phyloP scores from a whole-genome alignment of 92 coral and sea anemone genomes.

The Plumapathes pennacea region DNA sequence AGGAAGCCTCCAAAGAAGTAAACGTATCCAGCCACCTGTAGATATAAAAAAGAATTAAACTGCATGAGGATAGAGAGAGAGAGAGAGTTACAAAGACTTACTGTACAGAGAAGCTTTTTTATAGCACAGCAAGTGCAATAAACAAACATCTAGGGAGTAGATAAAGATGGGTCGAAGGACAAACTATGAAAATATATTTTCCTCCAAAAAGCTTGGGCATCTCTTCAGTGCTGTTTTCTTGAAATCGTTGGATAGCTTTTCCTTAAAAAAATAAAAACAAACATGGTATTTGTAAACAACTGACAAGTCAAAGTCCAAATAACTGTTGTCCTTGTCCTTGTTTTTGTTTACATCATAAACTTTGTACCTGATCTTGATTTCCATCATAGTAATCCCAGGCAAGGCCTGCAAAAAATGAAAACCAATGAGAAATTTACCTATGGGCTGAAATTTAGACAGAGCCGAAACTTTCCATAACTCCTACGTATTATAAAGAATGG shows the following conservation, averaged over 20 bases:
- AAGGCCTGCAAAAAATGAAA: constrained; percentile 55
- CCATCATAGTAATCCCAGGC: constrained; percentile 97
- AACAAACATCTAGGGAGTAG: neutral
- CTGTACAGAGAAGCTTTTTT: no score
- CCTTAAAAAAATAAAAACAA: constrained; percentile 9
- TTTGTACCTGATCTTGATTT: constrained; percentile 76
- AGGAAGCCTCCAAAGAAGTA: constrained; percentile 87
- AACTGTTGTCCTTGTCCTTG: neutral
- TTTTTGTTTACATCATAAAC: neutral
- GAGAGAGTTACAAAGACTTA: neutral
- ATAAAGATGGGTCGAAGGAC: neutral
- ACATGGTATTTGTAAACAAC: neutral
- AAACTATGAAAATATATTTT: neutral
- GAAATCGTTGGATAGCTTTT: constrained; percentile 52
- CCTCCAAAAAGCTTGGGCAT: constrained; percentile 59
- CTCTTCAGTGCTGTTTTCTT: constrained; percentile 45
- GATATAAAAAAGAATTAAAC: neutral
- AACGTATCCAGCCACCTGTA: constrained; percentile 70
- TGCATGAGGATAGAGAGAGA: neutral
- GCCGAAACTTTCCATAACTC: no score
- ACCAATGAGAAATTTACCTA: neutral
- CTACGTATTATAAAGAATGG: no score
- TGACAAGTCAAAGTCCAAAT: neutral
- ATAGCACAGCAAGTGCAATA: neutral
- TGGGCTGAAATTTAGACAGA: no score